phyloP scores from a whole-genome alignment of 2,888 invertebrate species.

The Malthinus flaveolus region DNA sequence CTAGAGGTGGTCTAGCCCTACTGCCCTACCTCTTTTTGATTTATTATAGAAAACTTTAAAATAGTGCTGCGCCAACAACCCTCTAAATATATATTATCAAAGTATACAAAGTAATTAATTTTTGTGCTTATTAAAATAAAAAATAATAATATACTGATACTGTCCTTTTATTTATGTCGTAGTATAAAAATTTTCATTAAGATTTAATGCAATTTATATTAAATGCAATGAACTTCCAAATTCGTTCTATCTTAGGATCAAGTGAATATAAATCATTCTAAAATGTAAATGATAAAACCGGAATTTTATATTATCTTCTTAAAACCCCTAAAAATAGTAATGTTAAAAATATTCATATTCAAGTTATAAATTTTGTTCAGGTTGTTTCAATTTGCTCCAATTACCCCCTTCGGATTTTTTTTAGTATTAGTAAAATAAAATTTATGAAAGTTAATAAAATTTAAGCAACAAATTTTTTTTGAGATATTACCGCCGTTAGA shows the following conservation, averaged over 20 bases:
- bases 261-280: conserved; percentile 21
- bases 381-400: no score
- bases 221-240: conserved; percentile 19
- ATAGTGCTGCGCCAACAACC: no score
- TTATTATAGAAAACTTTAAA: conserved; percentile 13
- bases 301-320: conserved; percentile 16
- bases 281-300: conserved; percentile 16
- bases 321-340: conserved; percentile 10
- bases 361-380: no score
- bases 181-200: no score
- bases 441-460: no score
- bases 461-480: no score
- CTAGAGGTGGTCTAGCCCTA: conserved; percentile 21
- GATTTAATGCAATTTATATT: conserved; percentile 8
- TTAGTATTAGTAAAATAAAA: no score
- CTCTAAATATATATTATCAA: no score
- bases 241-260: conserved; percentile 17
- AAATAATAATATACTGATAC: conserved; percentile 18
- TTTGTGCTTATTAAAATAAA: background rate
- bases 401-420: no score
- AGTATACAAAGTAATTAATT: no score
- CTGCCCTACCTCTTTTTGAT: conserved; percentile 22
- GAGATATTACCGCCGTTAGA: conserved; percentile 8
- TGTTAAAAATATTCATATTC: background rate
- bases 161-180: background rate